Base-by-base conservation (phyloP, 1,140 invertebrate genomes). In the Zophobas atratus region DNA sequence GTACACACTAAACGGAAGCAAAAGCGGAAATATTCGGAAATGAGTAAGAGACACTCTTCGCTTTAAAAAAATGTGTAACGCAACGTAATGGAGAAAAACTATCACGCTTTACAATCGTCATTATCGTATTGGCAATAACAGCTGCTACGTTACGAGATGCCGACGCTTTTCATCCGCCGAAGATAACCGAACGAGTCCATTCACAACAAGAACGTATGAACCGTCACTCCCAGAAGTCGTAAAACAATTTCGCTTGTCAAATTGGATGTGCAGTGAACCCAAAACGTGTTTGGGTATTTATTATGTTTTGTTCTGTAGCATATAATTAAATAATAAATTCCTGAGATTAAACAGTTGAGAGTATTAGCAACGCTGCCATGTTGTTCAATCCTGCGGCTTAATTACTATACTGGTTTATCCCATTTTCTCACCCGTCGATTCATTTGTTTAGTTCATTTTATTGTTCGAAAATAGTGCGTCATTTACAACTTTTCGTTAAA, bases 171-270 rank as follows among this genome's bases (percentile, higher is more conserved):
- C 4, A 8, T 0, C 5, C 20, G 38, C 6, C 60, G 60, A 67
- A 43, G 1, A 20, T 67, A 20, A n/a, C 60, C 60, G 60, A 67
- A 20, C 20, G 20, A 1, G 60, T 67, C 38, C 20, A 20, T 1
- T 46, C 8, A 2, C 8, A 1, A 0, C 39, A 20, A 43, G 60
- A 1, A 1, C 20, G 38, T n/a, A 6, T 38, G 57, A 38, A 63
- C 36, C 34, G 60, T 67, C 39, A 4, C 60, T 67, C 60, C 60
- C 60, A 67, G 39, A 67, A 67, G 60, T 67, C 39, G 39, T 67
- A 67, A 67, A 67, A 67, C 60, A 67, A 67, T 67, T 57, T 67
- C 39, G 60, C n/a, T 67, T 67, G 60, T 67, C 60, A 67, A 60
- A 67, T 67, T 43, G 39, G 60, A 43, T 67, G 60, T 67, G 39